phyloP scores from a whole-genome alignment of 2,888 invertebrate genomes.

The Drosophila atroscutellata region DNA sequence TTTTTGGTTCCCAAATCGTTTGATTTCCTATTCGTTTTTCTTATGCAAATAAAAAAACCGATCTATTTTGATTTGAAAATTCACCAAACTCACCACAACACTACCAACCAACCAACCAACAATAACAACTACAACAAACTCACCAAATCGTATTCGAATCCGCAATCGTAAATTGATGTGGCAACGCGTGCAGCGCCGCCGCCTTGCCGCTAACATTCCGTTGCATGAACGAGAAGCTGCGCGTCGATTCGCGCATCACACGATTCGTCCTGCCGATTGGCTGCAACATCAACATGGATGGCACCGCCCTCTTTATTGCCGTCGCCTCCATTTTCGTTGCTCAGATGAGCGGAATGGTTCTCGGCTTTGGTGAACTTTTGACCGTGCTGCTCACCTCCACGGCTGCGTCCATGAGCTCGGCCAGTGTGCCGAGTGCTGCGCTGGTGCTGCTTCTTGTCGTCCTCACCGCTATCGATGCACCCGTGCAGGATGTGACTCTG shows the following conservation, averaged over 20 bases:
- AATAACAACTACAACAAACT: slow-evolving; percentile 25
- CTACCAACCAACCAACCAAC: slow-evolving; percentile 25
- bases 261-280: slow-evolving; percentile 96
- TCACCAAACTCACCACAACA: slow-evolving; percentile 38
- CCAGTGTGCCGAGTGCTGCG: slow-evolving; percentile 94
- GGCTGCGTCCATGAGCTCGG: slow-evolving; percentile 94
- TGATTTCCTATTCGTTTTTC: slow-evolving; percentile 59
- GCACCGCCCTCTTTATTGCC: slow-evolving; percentile 94
- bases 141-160: slow-evolving; percentile 14
- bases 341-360: slow-evolving; percentile 92
- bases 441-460: slow-evolving; percentile 92
- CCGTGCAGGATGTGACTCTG: slow-evolving; percentile 92
- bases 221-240: slow-evolving; percentile 93
- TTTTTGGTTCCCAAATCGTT: slow-evolving; percentile 73
- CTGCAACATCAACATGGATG: slow-evolving; percentile 97
- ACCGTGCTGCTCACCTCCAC: slow-evolving; percentile 94
- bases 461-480: slow-evolving; percentile 92
- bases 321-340: slow-evolving; percentile 94
- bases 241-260: slow-evolving; percentile 92
- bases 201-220: slow-evolving; percentile 95
- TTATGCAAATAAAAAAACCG: slow-evolving; percentile 36
- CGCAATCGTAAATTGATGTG: slow-evolving; percentile 34
- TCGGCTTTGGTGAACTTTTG: slow-evolving; percentile 93
- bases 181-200: slow-evolving; percentile 88
- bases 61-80: slow-evolving; percentile 59